Conservation (phyloP, 2,113 vertebrate genomes). For the Sminthopsis crassicaudata region DNA sequence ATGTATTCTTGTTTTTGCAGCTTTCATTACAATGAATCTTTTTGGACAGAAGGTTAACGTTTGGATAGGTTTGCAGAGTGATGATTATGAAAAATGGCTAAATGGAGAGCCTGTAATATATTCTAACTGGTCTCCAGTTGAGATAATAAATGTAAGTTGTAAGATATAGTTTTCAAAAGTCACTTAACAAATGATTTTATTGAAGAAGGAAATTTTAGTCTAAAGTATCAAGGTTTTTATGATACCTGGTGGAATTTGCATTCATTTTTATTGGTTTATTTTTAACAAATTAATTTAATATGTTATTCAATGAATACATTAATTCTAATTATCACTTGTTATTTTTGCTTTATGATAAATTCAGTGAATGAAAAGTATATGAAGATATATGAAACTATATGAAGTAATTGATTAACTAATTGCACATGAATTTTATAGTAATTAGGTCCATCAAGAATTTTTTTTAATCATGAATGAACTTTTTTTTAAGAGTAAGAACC, state of each 20-base stretch:
- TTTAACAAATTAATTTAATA: constrained; percentile 52
- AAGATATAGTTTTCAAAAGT: constrained; percentile 56
- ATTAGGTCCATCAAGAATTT: neutral
- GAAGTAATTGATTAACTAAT: constrained; percentile 41
- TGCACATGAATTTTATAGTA: constrained; percentile 43
- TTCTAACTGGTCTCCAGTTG: constrained; percentile 93
- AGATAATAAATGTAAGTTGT: constrained; percentile 83
- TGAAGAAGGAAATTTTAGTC: neutral
- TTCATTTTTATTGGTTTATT: constrained; percentile 43
- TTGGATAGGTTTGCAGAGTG: constrained; percentile 91
- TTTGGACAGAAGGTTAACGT: constrained; percentile 88
- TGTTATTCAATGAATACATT: constrained; percentile 42
- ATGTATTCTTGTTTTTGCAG: constrained; percentile 83
- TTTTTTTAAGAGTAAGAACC: constrained; percentile 79
- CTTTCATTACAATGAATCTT: constrained; percentile 96
- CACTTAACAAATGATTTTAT: constrained; percentile 29
- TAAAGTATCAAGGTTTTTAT: neutral
- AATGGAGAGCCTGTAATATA: constrained; percentile 86
- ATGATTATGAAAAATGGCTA: constrained; percentile 87
- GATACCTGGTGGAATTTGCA: neutral
- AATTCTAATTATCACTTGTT: constrained; percentile 48
- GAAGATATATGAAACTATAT: constrained; percentile 43
- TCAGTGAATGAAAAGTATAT: neutral
- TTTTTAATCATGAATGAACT: constrained; percentile 54
- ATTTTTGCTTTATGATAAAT: constrained; percentile 45